These are phyloP conservation scores for Avahi laniger DNA, from an alignment of 2,797 vertebrate genomes.

Conservation along the genomic window DNA sequence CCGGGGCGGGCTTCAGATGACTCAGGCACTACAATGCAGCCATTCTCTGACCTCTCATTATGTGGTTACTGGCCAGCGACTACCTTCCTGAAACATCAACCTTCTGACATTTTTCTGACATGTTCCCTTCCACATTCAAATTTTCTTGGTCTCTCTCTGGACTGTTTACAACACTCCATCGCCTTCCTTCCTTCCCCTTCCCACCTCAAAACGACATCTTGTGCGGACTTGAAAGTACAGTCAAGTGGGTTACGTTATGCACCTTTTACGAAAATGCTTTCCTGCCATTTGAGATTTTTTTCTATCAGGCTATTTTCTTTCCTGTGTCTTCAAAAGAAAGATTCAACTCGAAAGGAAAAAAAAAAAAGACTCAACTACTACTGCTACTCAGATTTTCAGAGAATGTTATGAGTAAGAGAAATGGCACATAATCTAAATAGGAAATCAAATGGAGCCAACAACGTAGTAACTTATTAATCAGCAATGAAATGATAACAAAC, in stretches of 20 bases:
- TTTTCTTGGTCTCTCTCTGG: neutral
- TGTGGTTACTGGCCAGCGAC: neutral
- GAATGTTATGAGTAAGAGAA: conserved; percentile 22
- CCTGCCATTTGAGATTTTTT: neutral
- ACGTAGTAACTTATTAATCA: conserved; percentile 35
- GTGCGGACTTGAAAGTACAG: neutral
- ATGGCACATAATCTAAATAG: neutral
- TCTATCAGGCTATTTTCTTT: neutral
- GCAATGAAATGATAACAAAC: conserved; percentile 48
- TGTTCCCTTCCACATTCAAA: neutral
- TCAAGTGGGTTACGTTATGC: neutral
- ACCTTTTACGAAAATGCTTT: neutral
- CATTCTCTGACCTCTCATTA: neutral
- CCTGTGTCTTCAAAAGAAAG: neutral
- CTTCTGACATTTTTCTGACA: neutral
- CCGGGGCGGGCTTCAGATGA: accelerated
- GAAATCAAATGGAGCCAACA: conserved; percentile 40
- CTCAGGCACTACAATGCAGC: neutral
- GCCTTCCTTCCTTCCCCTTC: neutral
- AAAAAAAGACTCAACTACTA: neutral
- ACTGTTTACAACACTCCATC: neutral
- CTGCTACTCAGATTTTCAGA: neutral
- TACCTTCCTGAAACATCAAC: conserved; percentile 4
- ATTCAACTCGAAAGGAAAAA: neutral
- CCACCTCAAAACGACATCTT: neutral